Evolutionary conservation across 1,140 invertebrate genomes (phyloP).

Genomic region (Lamellibrachia luymesi): DNA sequence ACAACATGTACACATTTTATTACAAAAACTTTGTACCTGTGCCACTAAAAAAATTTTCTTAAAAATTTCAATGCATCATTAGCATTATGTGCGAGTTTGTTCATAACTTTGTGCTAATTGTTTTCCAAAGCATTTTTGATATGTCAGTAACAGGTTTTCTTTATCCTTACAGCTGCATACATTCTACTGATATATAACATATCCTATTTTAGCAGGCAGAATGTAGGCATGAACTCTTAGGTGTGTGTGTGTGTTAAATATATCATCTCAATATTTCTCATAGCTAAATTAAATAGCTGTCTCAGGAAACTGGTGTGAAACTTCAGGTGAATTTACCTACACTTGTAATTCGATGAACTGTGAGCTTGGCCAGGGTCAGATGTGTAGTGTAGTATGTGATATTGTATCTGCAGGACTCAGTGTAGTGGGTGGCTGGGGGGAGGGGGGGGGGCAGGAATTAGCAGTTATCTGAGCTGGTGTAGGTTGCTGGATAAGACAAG

Average conservation of each 20-base stretch:
- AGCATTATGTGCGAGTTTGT: too few relatives aligned
- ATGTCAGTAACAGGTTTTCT: not conserved
- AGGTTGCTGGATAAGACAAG: not conserved
- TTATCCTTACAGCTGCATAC: not conserved
- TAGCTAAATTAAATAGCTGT: too few relatives aligned
- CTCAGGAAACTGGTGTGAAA: not conserved
- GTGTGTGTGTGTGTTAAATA: too few relatives aligned
- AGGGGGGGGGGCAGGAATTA: not conserved
- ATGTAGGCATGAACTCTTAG: too few relatives aligned
- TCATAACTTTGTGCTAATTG: too few relatives aligned
- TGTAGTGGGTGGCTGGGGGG: not conserved
- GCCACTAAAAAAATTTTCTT: not conserved
- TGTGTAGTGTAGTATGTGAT: not conserved
- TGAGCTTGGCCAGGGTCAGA: not conserved
- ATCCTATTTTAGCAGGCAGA: not conserved
- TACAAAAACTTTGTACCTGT: not conserved
- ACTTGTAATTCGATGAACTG: not conserved
- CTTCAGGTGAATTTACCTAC: not conserved
- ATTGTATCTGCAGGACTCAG: not conserved
- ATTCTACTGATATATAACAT: too few relatives aligned
- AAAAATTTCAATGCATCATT: too few relatives aligned
- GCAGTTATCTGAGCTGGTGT: not conserved
- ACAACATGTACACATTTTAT: not conserved
- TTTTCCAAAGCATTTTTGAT: too few relatives aligned
- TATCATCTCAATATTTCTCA: too few relatives aligned